Evolutionary conservation across 2,113 vertebrate species (phyloP).

Genomic region (Silurus glanis): DNA sequence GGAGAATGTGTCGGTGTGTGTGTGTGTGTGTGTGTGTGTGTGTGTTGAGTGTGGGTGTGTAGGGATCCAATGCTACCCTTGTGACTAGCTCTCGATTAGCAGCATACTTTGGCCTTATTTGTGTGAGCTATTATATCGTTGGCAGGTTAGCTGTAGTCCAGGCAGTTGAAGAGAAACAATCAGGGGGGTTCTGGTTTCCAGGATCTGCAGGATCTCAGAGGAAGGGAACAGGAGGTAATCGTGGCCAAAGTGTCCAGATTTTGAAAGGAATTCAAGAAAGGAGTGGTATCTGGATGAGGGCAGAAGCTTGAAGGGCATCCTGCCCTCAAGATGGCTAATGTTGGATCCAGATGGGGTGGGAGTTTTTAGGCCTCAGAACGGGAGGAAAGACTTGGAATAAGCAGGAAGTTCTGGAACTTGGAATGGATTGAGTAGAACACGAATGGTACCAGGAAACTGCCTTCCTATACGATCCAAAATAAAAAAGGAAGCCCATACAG

Average conservation of each 20-base stretch:
- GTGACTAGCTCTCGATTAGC: background rate
- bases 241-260: background rate
- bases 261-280: background rate
- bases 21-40: background rate
- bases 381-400: background rate
- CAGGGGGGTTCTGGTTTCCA: background rate
- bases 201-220: background rate
- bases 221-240: background rate
- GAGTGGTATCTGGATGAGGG: background rate
- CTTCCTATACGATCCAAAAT: no score
- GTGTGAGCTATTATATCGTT: background rate
- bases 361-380: background rate
- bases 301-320: background rate
- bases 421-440: background rate
- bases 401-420: background rate
- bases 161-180: background rate
- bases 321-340: background rate
- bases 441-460: background rate
- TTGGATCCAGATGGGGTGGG: background rate
- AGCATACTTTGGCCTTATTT: background rate
- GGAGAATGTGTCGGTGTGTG: background rate
- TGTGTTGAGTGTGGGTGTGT: constrained; percentile 1
- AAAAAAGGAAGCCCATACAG: no score
- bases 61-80: background rate
- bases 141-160: background rate